Percentiles rank a stretch among this genome's conserved stretches.
Evolutionary conservation across 2,113 vertebrate species (phyloP).

Genomic region (Dendropsophus ebraccatus): DNA sequence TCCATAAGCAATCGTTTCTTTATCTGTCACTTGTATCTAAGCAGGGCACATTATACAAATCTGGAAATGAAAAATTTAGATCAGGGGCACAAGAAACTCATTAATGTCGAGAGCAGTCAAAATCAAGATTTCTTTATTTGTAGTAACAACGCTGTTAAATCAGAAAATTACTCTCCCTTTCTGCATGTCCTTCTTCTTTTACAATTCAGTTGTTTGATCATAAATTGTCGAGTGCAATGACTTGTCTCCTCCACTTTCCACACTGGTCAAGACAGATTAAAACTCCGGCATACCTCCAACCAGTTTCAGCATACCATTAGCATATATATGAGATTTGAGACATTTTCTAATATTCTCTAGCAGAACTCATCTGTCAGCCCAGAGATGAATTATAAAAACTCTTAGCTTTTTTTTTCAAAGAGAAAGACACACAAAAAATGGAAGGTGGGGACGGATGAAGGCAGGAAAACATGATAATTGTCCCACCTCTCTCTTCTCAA

Average conservation of each 20-base stretch:
- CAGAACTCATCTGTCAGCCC: conserved; percentile 99
- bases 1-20: conserved; percentile 73
- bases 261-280: conserved; percentile 97
- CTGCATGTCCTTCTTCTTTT: conserved; percentile 78
- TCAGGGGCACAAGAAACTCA: conserved; percentile 79
- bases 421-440: conserved; percentile 66
- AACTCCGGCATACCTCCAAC: conserved; percentile 86
- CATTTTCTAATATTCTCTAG: conserved; percentile 99
- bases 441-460: conserved; percentile 54
- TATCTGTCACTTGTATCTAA: conserved; percentile 84
- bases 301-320: conserved; percentile 98
- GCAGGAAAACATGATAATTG: conserved; percentile 30
- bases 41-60: conserved; percentile 78
- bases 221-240: conserved; percentile 92
- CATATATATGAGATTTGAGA: conserved; percentile 99
- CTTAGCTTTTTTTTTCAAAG: conserved; percentile 77
- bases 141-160: conserved; percentile 87
- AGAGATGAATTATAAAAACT: conserved; percentile 99
- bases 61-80: conserved; percentile 85
- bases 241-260: conserved; percentile 96
- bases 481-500: conserved; percentile 62
- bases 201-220: conserved; percentile 93
- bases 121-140: conserved; percentile 85
- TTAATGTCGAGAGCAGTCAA: conserved; percentile 83
- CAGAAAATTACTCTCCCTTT: conserved; percentile 84